Evolutionary conservation across 2,113 vertebrate species (phyloP).

Genomic region (Rhinogobius similis): DNA sequence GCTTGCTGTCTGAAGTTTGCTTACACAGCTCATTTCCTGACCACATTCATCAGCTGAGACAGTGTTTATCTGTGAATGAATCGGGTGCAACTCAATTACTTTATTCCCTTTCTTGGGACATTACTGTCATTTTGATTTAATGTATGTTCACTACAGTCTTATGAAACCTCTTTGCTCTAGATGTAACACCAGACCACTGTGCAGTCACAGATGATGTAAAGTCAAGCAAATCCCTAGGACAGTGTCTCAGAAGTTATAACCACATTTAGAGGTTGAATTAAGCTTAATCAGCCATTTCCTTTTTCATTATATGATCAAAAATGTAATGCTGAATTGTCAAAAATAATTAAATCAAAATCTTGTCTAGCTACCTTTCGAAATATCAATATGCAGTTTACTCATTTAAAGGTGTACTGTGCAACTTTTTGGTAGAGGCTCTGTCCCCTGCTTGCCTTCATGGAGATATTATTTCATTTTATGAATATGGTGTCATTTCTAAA

Average conservation of each 20-base stretch:
- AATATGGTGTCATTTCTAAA: too few relatives aligned
- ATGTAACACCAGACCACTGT: conserved; percentile 33
- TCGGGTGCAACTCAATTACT: neutral
- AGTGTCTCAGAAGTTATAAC: neutral
- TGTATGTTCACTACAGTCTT: neutral
- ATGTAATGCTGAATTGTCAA: too few relatives aligned
- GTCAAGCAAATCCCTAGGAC: conserved; percentile 48
- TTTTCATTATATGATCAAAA: neutral
- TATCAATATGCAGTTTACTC: too few relatives aligned
- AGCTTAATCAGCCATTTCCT: neutral
- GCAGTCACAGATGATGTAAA: conserved; percentile 58
- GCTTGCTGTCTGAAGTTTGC: conserved; percentile 6
- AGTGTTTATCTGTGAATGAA: conserved; percentile 12
- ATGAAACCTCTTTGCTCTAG: conserved; percentile 15
- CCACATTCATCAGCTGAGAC: conserved; percentile 42
- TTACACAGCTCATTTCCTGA: conserved; percentile 49
- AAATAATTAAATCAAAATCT: too few relatives aligned
- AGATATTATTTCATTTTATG: too few relatives aligned
- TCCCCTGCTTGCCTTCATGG: too few relatives aligned
- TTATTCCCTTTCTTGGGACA: neutral
- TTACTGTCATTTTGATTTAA: neutral
- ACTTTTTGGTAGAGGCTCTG: too few relatives aligned
- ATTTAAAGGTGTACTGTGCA: too few relatives aligned
- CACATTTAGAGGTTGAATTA: neutral
- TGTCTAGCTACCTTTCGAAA: too few relatives aligned